Conservation (phyloP, 1,140 invertebrate species). For the Apis cerana region DNA sequence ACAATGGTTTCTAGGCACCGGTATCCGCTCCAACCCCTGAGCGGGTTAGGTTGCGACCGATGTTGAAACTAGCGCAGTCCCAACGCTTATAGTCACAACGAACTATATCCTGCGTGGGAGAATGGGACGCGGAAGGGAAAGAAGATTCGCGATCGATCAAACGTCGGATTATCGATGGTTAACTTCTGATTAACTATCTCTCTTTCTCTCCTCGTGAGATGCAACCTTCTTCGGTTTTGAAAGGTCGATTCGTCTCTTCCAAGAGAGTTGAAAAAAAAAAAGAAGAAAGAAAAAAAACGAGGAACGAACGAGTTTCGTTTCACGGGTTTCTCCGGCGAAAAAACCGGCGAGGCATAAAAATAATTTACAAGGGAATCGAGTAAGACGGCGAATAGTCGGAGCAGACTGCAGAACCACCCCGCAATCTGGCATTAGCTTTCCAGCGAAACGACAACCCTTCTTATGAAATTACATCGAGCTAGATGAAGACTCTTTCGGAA, state of each 20-base stretch:
- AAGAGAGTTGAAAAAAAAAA: background rate
- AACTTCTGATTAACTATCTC: constrained; percentile 47
- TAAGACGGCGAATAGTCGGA: constrained; percentile 35
- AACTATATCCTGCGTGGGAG: constrained; percentile 1
- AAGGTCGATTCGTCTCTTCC: background rate
- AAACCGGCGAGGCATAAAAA: constrained; percentile 37
- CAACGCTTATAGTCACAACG: constrained; percentile 31
- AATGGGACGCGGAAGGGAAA: constrained; percentile 10
- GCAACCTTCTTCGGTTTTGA: background rate
- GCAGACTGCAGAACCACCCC: constrained; percentile 32
- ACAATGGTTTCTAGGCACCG: constrained; percentile 29
- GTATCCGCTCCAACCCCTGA: constrained; percentile 35
- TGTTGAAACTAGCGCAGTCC: constrained; percentile 55
- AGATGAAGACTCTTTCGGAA: constrained; percentile 29
- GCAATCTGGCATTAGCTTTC: constrained; percentile 40
- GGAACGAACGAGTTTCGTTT: background rate
- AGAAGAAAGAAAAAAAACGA: too few relatives aligned
- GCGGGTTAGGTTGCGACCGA: constrained; percentile 39
- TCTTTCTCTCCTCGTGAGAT: too few relatives aligned
- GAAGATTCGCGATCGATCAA: constrained; percentile 41
- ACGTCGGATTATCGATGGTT: constrained; percentile 34
- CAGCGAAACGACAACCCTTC: constrained; percentile 25
- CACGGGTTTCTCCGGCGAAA: background rate
- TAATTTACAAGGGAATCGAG: constrained; percentile 44
- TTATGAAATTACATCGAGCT: constrained; percentile 38